These are phyloP conservation scores for Drosophila recens DNA, from an alignment of 2,888 invertebrate genomes.

Conservation along the genomic window DNA sequence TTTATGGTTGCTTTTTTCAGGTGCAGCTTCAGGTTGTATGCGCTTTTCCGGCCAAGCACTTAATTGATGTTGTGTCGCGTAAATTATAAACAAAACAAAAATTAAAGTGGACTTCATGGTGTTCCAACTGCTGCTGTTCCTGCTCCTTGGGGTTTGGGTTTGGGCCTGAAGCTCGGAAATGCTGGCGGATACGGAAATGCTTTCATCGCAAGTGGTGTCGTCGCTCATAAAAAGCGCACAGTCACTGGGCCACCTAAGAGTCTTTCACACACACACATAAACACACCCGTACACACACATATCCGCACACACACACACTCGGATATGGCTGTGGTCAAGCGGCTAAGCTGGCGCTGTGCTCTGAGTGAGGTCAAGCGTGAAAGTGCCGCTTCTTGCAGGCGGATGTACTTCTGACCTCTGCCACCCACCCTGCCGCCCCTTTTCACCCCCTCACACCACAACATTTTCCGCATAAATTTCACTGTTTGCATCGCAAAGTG, in stretches of 20 bases:
- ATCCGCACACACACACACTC: constrained; percentile 14
- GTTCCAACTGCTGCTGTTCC: constrained; percentile 8
- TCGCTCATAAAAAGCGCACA: constrained; percentile 73
- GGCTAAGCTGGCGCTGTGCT: constrained; percentile 66
- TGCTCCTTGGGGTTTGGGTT: constrained; percentile 12
- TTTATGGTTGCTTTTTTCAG: constrained; percentile 81
- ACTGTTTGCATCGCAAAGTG: constrained; percentile 68
- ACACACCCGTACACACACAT: constrained; percentile 24
- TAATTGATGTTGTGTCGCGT: constrained; percentile 85
- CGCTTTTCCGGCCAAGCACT: constrained; percentile 83
- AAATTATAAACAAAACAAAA: constrained; percentile 84
- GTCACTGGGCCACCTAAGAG: constrained; percentile 43
- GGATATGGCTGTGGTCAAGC: constrained; percentile 64
- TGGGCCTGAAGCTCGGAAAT: constrained; percentile 47
- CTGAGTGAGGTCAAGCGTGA: constrained; percentile 77
- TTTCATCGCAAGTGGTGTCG: constrained; percentile 82
- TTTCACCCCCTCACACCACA: neutral
- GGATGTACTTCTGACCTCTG: constrained; percentile 63
- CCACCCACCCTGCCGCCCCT: neutral
- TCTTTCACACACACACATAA: constrained; percentile 3
- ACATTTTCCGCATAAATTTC: constrained; percentile 65
- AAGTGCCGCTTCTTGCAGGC: constrained; percentile 69
- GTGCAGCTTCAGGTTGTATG: constrained; percentile 84
- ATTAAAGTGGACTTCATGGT: constrained; percentile 80
- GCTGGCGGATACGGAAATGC: constrained; percentile 77